Percentiles rank a stretch among this genome's conserved stretches.
Evolutionary conservation across 2,888 invertebrate genomes (phyloP).

Genomic region (Pseudolycoriella hygida): DNA sequence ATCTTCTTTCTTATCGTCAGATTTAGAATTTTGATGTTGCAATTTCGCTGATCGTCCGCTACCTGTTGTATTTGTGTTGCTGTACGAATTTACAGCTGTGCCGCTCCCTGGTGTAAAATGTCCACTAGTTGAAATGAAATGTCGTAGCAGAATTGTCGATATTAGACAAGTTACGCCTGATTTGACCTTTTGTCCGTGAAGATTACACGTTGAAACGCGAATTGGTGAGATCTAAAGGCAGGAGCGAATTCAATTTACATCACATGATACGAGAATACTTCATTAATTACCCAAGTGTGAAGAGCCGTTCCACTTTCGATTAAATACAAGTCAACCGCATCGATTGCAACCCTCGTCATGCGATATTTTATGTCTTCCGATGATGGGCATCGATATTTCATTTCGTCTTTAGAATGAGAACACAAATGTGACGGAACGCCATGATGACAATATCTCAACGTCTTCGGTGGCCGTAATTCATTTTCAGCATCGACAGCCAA

Average conservation of each 20-base stretch:
- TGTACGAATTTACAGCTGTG: conserved; percentile 31
- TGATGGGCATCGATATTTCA: conserved; percentile 58
- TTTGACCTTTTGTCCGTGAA: conserved; percentile 84
- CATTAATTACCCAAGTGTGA: conserved; percentile 51
- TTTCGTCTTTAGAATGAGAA: conserved; percentile 46
- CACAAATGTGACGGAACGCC: conserved; percentile 53
- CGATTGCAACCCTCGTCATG: conserved; percentile 76
- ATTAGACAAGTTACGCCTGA: conserved; percentile 76
- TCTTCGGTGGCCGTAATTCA: conserved; percentile 64
- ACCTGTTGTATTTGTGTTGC: conserved; percentile 48
- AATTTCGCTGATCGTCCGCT: conserved; percentile 27
- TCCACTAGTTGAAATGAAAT: conserved; percentile 42
- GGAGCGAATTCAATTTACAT: conserved; percentile 6
- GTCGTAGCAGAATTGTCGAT: conserved; percentile 49
- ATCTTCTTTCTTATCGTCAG: conserved; percentile 16
- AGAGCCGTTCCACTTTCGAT: conserved; percentile 78
- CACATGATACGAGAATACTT: not conserved
- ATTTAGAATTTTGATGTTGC: conserved; percentile 11
- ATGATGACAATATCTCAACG: conserved; percentile 62
- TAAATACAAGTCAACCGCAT: conserved; percentile 77
- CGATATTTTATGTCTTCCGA: conserved; percentile 81
- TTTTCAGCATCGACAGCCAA: conserved; percentile 82
- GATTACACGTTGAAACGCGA: conserved; percentile 76
- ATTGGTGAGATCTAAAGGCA: conserved; percentile 55
- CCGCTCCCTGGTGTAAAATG: conserved; percentile 20